Percentiles rank a stretch among this genome's conserved stretches.
Conservation (phyloP, 2,797 vertebrate species). For the Syndactyla subalaris region DNA sequence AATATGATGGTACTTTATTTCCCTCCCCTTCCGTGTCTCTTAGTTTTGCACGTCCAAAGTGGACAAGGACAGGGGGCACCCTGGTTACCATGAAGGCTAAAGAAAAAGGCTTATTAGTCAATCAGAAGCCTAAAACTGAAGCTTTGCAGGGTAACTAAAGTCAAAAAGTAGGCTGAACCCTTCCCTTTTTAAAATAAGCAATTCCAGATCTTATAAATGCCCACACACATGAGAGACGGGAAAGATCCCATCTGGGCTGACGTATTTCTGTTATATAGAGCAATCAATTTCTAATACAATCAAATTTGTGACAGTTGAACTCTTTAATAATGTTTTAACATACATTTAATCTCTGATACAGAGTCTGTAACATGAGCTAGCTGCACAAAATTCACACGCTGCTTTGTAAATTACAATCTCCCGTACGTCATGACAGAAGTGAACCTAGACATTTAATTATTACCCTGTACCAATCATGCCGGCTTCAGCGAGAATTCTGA, state of each 20-base stretch:
- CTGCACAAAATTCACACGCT: background rate
- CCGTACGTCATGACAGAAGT: background rate
- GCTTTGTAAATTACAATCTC: conserved; percentile 31
- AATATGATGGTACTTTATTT: background rate
- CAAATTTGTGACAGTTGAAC: conserved; percentile 29
- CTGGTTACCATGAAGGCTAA: background rate
- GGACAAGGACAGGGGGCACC: background rate
- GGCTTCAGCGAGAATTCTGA: conserved; percentile 46
- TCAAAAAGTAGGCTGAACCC: background rate
- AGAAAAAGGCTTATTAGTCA: background rate
- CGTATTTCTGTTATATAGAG: conserved; percentile 40
- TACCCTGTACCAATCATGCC: conserved; percentile 14
- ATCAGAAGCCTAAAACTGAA: background rate
- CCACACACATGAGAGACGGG: background rate
- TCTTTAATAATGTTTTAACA: conserved; percentile 24
- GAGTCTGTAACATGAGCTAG: background rate
- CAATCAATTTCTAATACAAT: conserved; percentile 47
- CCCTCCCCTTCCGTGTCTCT: background rate
- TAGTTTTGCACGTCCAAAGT: background rate
- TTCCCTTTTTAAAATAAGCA: background rate
- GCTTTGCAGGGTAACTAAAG: background rate
- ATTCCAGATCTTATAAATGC: background rate
- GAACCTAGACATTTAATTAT: conserved; percentile 42
- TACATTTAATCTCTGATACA: conserved; percentile 17
- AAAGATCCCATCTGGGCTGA: background rate